These are phyloP conservation scores for Galaxias olidus DNA, from an alignment of 2,797 vertebrate species.

Conservation along the genomic window DNA sequence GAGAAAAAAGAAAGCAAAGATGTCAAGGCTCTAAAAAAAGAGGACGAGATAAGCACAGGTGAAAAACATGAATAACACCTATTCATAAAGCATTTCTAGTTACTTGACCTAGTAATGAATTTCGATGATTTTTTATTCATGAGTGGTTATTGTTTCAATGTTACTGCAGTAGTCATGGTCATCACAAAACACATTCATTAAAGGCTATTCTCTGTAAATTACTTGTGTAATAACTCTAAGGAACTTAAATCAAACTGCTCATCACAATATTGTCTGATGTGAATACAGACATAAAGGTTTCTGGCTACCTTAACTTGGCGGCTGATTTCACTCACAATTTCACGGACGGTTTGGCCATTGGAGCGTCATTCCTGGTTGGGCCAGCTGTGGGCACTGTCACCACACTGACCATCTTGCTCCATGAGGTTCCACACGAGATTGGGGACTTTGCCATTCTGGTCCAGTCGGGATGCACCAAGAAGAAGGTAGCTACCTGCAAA, in stretches of 20 bases:
- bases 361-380: slow-evolving; percentile 87
- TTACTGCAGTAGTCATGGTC: neutral
- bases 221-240: too few species aligned
- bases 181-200: neutral
- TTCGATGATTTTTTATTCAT: too few species aligned
- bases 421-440: slow-evolving; percentile 92
- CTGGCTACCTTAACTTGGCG: slow-evolving; percentile 89
- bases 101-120: too few species aligned
- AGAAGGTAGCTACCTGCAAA: slow-evolving; percentile 75
- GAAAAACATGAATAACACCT: neutral
- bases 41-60: slow-evolving; percentile 60
- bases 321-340: slow-evolving; percentile 93
- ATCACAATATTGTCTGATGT: too few species aligned
- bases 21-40: slow-evolving; percentile 43
- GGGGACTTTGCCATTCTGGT: slow-evolving; percentile 93
- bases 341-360: slow-evolving; percentile 89
- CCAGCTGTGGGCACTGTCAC: slow-evolving; percentile 82
- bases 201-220: too few species aligned
- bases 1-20: slow-evolving; percentile 39
- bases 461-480: slow-evolving; percentile 91
- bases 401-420: slow-evolving; percentile 89
- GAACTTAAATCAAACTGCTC: too few species aligned
- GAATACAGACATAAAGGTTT: slow-evolving; percentile 83
- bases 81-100: too few species aligned
- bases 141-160: neutral